A percentile compares a stretch with the other conserved stretches of the same genome.
Evolutionary conservation across 2,113 vertebrate genomes (phyloP).

Genomic region (Myotis davidii): DNA sequence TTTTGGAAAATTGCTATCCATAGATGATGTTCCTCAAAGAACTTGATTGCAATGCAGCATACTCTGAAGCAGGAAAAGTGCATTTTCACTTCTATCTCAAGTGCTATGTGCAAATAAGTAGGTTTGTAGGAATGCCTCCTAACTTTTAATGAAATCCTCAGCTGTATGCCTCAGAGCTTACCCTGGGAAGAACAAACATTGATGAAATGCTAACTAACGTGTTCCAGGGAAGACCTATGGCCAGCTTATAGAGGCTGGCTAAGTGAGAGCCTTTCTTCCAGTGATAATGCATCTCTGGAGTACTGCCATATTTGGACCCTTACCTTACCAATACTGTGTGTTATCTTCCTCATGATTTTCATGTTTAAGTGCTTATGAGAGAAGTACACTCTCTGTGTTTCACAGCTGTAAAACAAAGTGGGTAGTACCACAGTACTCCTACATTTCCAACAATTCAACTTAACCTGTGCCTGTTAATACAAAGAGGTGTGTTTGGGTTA

Average conservation of each 20-base stretch:
- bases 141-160: neutral
- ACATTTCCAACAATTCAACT: neutral
- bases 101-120: neutral
- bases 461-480: neutral
- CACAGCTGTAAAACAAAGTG: neutral
- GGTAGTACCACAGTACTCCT: neutral
- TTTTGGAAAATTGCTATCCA: neutral
- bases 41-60: neutral
- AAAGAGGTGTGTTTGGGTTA: neutral
- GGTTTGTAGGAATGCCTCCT: neutral
- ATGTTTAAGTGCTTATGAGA: neutral
- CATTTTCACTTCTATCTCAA: neutral
- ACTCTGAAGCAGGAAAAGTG: neutral
- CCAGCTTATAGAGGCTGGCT: neutral
- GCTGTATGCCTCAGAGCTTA: neutral
- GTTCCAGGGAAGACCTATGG: neutral
- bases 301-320: neutral
- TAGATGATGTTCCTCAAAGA: neutral
- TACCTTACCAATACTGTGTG: neutral
- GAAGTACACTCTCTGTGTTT: neutral
- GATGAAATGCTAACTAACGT: neutral
- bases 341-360: neutral
- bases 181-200: neutral
- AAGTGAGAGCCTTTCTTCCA: neutral
- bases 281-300: neutral